Percentiles rank a stretch among this genome's conserved stretches.
Evolutionary conservation across 2,888 invertebrate species (phyloP).

Genomic region (Sylvicola cinctus): DNA sequence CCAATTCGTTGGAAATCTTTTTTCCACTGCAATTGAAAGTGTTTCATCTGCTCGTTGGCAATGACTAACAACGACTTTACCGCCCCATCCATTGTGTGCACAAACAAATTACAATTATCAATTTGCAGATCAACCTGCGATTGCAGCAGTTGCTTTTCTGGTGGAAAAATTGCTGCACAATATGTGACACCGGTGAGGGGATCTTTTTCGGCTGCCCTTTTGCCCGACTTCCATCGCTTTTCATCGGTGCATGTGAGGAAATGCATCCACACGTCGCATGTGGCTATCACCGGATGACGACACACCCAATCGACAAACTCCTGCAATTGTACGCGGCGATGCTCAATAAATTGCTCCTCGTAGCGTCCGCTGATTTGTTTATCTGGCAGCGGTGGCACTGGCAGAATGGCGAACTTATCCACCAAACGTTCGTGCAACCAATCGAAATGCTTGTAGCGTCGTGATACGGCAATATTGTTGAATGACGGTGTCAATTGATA

Average conservation of each 20-base stretch:
- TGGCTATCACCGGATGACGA: slow-evolving; percentile 83
- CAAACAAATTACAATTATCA: slow-evolving; percentile 65
- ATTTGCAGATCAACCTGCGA: slow-evolving; percentile 61
- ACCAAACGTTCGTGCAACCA: slow-evolving; percentile 90
- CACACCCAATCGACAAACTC: slow-evolving; percentile 95
- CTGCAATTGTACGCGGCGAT: slow-evolving; percentile 81
- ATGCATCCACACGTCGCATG: slow-evolving; percentile 86
- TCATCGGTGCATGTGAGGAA: slow-evolving; percentile 95
- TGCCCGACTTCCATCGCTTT: slow-evolving; percentile 93
- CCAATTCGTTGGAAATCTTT: slow-evolving; percentile 83
- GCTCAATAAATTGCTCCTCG: slow-evolving; percentile 93
- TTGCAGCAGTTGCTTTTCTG: slow-evolving; percentile 53
- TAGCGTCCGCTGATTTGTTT: slow-evolving; percentile 95
- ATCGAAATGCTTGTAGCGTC: slow-evolving; percentile 97
- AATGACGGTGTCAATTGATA: slow-evolving; percentile 92
- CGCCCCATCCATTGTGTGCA: slow-evolving; percentile 68
- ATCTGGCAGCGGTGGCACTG: slow-evolving; percentile 92
- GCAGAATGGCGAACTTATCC: slow-evolving; percentile 85
- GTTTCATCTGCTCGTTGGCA: slow-evolving; percentile 68
- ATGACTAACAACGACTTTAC: slow-evolving; percentile 66
- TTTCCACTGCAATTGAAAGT: slow-evolving; percentile 39
- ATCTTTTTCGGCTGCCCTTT: slow-evolving; percentile 87
- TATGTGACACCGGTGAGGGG: slow-evolving; percentile 75
- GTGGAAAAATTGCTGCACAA: slow-evolving; percentile 73
- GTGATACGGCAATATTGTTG: slow-evolving; percentile 67